Evolutionary conservation across 2,113 vertebrate genomes (phyloP).

Genomic region (Perca flavescens): DNA sequence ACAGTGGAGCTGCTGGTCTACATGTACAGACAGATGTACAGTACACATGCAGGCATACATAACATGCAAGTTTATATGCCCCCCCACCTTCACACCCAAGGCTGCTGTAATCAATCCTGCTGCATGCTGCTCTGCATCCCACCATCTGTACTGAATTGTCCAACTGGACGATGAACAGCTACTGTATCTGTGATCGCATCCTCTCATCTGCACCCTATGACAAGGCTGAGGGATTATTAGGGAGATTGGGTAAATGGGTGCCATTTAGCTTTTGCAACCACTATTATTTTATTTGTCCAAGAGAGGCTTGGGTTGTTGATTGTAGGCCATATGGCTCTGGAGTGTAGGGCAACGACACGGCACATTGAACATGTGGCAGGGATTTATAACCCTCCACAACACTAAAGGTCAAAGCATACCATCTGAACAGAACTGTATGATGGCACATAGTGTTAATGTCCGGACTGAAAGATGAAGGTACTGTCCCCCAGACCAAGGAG

Average conservation of each 20-base stretch:
- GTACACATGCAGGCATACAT: slow-evolving; percentile 12
- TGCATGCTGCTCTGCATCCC: slow-evolving; percentile 23
- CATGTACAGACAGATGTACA: slow-evolving; percentile 26
- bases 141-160: slow-evolving; percentile 12
- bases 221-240: not conserved
- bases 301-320: not conserved
- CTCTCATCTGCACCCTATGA: not conserved
- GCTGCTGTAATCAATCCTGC: slow-evolving; percentile 65
- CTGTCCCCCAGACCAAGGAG: not conserved
- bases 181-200: not conserved
- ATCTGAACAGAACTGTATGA: not conserved
- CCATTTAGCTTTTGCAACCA: not conserved
- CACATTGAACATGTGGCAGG: slow-evolving; percentile 11
- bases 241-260: not conserved
- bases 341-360: not conserved
- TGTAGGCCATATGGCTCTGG: not conserved
- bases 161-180: not conserved
- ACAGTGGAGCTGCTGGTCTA: slow-evolving; percentile 40
- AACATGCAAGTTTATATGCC: slow-evolving; percentile 48
- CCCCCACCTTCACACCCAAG: slow-evolving; percentile 35
- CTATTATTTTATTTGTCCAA: not conserved
- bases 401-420: slow-evolving; percentile 8
- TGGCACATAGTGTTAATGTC: not conserved
- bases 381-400: not conserved
- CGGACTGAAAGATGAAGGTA: not conserved